Conservation (phyloP, 2,797 vertebrate genomes). For the Characodon lateralis region DNA sequence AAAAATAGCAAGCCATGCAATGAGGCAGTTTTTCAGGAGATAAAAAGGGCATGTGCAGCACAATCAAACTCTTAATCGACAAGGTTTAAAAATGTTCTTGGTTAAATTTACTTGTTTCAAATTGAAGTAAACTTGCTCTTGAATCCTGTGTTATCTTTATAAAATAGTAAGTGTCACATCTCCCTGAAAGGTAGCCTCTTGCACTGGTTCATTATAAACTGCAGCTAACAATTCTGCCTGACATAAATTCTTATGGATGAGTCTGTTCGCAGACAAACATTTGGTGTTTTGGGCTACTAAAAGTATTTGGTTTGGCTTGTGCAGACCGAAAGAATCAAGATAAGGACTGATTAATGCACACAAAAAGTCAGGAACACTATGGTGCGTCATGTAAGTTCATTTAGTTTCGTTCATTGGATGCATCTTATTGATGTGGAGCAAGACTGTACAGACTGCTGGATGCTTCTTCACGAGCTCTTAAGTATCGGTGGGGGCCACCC, state of each 20-base stretch:
- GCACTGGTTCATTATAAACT: no score
- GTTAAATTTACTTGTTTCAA: constrained; percentile 11
- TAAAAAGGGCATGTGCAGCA: constrained; percentile 52
- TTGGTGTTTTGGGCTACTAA: not conserved
- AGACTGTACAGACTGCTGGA: not conserved
- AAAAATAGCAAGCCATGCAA: constrained; percentile 62
- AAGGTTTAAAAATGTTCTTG: constrained; percentile 33
- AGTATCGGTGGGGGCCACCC: not conserved
- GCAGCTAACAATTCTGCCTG: not conserved
- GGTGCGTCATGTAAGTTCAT: not conserved
- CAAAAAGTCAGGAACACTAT: not conserved
- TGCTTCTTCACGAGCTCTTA: not conserved
- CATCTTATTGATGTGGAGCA: not conserved
- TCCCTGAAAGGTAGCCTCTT: no score
- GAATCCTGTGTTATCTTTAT: not conserved
- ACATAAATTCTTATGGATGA: not conserved
- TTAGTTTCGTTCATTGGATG: not conserved
- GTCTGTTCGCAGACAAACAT: not conserved
- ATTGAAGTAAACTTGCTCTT: constrained; percentile 1
- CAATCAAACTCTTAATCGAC: constrained; percentile 59
- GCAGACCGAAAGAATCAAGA: not conserved
- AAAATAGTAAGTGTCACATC: not conserved
- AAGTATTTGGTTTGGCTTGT: not conserved
- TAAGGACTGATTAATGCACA: not conserved
- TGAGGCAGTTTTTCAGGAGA: constrained; percentile 68